phyloP scores from a whole-genome alignment of 2,888 invertebrate genomes.

The Parnassius smintheus region DNA sequence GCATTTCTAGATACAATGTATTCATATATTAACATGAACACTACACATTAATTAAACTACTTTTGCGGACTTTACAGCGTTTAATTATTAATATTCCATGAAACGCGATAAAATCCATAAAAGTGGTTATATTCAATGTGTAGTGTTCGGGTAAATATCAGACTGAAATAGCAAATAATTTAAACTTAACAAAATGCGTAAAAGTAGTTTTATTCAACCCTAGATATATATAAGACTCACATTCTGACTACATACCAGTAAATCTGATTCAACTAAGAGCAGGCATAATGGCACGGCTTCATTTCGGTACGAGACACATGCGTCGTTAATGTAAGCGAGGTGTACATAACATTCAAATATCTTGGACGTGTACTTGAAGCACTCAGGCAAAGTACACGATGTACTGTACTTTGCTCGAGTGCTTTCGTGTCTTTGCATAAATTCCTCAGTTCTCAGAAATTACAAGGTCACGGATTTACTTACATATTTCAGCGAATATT shows the following conservation, averaged over 20 bases:
- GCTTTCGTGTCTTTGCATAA: slow-evolving; percentile 25
- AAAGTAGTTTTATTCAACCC: not conserved
- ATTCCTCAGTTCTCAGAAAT: slow-evolving; percentile 14
- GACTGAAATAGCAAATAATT: no score
- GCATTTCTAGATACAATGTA: no score
- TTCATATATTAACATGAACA: no score
- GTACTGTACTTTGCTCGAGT: slow-evolving; percentile 24
- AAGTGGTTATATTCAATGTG: no score
- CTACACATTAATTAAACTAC: no score
- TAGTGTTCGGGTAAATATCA: no score
- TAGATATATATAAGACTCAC: not conserved
- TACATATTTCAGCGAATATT: not conserved
- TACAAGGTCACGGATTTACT: slow-evolving; percentile 3
- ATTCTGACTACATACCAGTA: not conserved
- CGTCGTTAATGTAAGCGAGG: slow-evolving; percentile 8
- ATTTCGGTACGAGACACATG: slow-evolving; percentile 1
- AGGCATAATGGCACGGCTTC: not conserved
- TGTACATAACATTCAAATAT: slow-evolving; percentile 8
- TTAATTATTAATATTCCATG: no score
- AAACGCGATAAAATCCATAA: no score
- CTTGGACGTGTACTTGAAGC: slow-evolving; percentile 16
- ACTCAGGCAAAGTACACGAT: slow-evolving; percentile 14
- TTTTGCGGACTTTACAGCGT: no score
- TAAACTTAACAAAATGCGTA: not conserved
- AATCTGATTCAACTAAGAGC: slow-evolving; percentile 13